These are phyloP conservation scores for Acrobasis consociella DNA, from an alignment of 2,888 invertebrate genomes.

Conservation along the genomic window DNA sequence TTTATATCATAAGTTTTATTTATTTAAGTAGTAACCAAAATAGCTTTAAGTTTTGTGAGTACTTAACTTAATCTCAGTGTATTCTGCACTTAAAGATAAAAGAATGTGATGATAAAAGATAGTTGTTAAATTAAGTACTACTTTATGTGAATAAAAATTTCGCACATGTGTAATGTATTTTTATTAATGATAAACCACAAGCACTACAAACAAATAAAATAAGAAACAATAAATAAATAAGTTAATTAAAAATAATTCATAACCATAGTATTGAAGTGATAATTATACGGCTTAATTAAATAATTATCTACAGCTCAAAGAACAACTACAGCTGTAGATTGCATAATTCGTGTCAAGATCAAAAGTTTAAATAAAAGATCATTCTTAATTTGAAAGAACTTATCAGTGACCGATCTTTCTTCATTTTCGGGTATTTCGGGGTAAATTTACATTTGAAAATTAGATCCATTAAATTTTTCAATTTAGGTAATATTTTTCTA, in stretches of 20 bases:
- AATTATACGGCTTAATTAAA: neutral
- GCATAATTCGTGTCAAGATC: too few species aligned
- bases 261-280: neutral
- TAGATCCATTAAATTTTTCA: too few species aligned
- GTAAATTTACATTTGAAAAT: too few species aligned
- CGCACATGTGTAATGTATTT: neutral
- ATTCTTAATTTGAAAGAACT: too few species aligned
- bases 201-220: neutral
- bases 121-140: slow-evolving; percentile 10
- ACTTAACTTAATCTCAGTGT: slow-evolving; percentile 27
- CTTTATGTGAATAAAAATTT: neutral
- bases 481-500: slow-evolving; percentile 6
- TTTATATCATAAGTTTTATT: slow-evolving; percentile 49
- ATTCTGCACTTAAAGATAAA: slow-evolving; percentile 16
- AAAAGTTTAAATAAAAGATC: too few species aligned
- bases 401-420: too few species aligned
- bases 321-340: too few species aligned
- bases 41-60: slow-evolving; percentile 24
- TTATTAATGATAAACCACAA: neutral
- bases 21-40: slow-evolving; percentile 51
- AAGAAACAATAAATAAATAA: slow-evolving; percentile 5
- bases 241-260: slow-evolving; percentile 16
- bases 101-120: slow-evolving; percentile 25
- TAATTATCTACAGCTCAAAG: neutral
- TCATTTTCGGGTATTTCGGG: too few species aligned